Evolutionary conservation across 2,888 invertebrate species (phyloP).

Genomic region (Laspeyria flexula): DNA sequence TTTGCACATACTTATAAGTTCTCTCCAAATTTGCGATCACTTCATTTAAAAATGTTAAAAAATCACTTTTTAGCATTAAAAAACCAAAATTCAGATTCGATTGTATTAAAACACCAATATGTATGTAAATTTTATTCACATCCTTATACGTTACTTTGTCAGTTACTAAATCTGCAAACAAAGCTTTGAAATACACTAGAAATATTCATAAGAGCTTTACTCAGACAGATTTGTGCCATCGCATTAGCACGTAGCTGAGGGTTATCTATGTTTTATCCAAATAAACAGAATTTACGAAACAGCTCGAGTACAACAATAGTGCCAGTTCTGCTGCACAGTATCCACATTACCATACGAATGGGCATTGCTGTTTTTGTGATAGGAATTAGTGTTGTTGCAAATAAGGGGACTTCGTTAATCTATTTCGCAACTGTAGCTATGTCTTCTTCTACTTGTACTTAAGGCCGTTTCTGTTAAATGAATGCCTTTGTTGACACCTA

Average conservation of each 20-base stretch:
- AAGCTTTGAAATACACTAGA: constrained; percentile 24
- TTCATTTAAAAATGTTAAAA: too few relatives aligned
- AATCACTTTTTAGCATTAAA: too few relatives aligned
- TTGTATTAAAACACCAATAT: constrained; percentile 24
- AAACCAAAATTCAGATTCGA: constrained; percentile 8
- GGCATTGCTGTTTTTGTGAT: constrained; percentile 41
- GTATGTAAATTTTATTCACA: constrained; percentile 29
- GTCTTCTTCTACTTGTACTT: constrained; percentile 16
- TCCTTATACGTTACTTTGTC: constrained; percentile 18
- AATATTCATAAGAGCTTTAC: constrained; percentile 26
- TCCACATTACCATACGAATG: constrained; percentile 45
- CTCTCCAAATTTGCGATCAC: too few relatives aligned
- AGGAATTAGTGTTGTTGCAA: constrained; percentile 33
- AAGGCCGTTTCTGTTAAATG: neutral
- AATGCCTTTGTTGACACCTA: too few relatives aligned
- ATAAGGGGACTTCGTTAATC: constrained; percentile 23
- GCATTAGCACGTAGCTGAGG: constrained; percentile 31
- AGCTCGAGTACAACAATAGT: constrained; percentile 37
- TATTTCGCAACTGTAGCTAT: constrained; percentile 14
- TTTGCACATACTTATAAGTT: too few relatives aligned
- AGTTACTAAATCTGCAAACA: constrained; percentile 23
- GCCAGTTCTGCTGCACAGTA: constrained; percentile 25
- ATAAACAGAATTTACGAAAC: constrained; percentile 36
- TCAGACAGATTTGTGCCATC: constrained; percentile 29
- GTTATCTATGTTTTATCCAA: constrained; percentile 36